These are phyloP conservation scores for Leptopilina clavipes DNA, from an alignment of 1,140 invertebrate species.

Conservation along the genomic window DNA sequence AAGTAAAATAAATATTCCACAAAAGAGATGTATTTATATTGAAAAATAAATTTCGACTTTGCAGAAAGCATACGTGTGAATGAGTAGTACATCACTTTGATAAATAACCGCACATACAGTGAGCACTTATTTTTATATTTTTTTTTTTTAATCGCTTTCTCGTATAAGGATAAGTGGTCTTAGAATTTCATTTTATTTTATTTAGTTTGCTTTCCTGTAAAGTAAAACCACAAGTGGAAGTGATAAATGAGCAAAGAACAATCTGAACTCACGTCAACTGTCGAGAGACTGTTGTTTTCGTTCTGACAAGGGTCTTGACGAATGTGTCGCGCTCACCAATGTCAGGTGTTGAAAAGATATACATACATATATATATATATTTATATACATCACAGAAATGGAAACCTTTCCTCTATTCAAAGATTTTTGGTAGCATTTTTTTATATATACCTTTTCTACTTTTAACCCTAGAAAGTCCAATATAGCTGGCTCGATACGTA, in stretches of 20 bases:
- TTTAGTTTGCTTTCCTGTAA: background rate
- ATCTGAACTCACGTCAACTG: constrained; percentile 10
- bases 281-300: constrained; percentile 7
- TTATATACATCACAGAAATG: background rate
- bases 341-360: background rate
- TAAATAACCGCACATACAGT: background rate
- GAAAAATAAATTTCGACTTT: background rate
- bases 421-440: background rate
- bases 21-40: background rate
- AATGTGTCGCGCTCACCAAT: background rate
- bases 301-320: constrained; percentile 23
- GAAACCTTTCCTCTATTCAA: background rate
- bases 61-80: background rate
- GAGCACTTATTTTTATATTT: background rate
- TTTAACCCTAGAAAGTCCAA: too few relatives aligned
- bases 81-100: background rate
- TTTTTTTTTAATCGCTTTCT: background rate
- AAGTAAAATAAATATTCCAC: too few relatives aligned
- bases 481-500: too few relatives aligned
- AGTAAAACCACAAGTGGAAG: background rate
- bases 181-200: background rate
- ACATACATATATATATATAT: too few relatives aligned
- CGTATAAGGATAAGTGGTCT: background rate
- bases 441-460: too few relatives aligned
- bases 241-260: constrained; percentile 22